Conservation (phyloP, 2,797 vertebrate species). For the Taenioides sp. region DNA sequence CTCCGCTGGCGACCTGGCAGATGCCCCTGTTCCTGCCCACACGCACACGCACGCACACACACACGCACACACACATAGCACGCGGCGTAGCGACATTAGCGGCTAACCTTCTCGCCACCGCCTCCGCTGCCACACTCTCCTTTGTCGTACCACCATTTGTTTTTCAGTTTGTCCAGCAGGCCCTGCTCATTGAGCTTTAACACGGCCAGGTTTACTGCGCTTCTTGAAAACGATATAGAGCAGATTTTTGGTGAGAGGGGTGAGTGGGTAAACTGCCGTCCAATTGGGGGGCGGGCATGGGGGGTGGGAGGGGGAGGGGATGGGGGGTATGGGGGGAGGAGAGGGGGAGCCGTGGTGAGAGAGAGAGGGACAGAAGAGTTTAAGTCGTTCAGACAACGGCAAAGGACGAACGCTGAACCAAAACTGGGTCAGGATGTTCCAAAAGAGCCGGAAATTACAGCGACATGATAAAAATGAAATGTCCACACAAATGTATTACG, state of each 20-base stretch:
- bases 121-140: constrained; percentile 98
- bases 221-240: constrained; percentile 84
- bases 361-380: constrained; percentile 86
- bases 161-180: constrained; percentile 99
- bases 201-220: constrained; percentile 98
- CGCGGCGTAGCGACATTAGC: constrained; percentile 86
- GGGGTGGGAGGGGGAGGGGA: background rate
- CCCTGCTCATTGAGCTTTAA: constrained; percentile 99
- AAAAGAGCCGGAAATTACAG: too few species aligned
- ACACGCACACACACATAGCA: constrained; percentile 77
- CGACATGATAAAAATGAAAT: too few species aligned
- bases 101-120: constrained; percentile 99
- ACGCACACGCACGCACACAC: constrained; percentile 65
- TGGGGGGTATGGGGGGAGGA: background rate
- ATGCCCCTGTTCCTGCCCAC: constrained; percentile 85
- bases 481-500: too few species aligned
- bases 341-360: constrained; percentile 73
- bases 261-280: background rate
- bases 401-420: background rate
- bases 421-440: constrained; percentile 3
- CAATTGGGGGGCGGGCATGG: background rate
- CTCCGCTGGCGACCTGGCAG: constrained; percentile 82
- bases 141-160: constrained; percentile 99
- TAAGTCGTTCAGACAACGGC: constrained; percentile 59
- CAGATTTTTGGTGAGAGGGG: constrained; percentile 1